These are phyloP conservation scores for Athalia cordata DNA, from an alignment of 2,888 invertebrate species.

Conservation along the genomic window DNA sequence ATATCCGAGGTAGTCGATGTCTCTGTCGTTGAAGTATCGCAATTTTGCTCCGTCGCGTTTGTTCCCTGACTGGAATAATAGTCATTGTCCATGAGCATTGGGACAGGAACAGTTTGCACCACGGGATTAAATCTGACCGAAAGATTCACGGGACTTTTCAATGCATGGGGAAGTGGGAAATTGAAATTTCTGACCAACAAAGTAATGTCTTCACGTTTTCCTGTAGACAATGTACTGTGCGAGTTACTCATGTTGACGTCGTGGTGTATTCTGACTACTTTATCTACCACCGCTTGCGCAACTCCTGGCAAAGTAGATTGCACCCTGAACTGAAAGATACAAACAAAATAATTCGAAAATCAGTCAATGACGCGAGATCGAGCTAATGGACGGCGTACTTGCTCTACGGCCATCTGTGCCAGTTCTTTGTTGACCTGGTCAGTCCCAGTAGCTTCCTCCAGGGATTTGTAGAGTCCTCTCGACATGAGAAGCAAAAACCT, in stretches of 20 bases:
- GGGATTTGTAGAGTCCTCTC: constrained; percentile 87
- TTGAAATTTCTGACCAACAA: constrained; percentile 91
- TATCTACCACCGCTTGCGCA: constrained; percentile 90
- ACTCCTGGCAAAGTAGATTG: constrained; percentile 88
- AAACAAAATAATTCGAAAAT: background rate
- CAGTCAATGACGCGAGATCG: too few relatives aligned
- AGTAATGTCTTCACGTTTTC: constrained; percentile 88
- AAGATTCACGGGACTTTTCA: constrained; percentile 75
- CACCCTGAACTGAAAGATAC: constrained; percentile 79
- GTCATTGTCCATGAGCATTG: constrained; percentile 57
- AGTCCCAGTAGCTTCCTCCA: constrained; percentile 86
- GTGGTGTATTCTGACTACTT: constrained; percentile 88
- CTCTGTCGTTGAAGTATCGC: constrained; percentile 69
- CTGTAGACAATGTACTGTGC: constrained; percentile 73
- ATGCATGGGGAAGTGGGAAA: constrained; percentile 82
- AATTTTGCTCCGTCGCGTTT: constrained; percentile 61
- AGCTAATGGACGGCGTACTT: constrained; percentile 71
- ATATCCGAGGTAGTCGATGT: constrained; percentile 70
- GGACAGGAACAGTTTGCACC: constrained; percentile 73
- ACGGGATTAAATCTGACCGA: constrained; percentile 80
- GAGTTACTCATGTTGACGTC: constrained; percentile 81
- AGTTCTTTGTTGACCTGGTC: constrained; percentile 89
- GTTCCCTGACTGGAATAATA: constrained; percentile 56
- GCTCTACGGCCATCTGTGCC: constrained; percentile 86
- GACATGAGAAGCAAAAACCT: constrained; percentile 91